Conservation (phyloP, 2,797 vertebrate genomes). For the Florisuga fusca region DNA sequence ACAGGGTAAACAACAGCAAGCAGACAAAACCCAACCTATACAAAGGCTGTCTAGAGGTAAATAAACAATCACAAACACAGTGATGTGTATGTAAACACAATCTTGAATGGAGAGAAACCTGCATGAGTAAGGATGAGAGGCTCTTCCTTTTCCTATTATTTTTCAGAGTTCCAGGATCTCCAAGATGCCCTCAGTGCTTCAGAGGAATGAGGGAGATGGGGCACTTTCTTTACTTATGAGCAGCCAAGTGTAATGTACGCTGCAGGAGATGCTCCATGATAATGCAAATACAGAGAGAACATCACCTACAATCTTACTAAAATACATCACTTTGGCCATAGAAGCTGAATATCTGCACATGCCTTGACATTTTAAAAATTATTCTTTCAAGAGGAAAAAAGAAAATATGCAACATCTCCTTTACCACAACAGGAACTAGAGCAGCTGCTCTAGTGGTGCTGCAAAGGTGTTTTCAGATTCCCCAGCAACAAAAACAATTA, state of each 20-base stretch:
- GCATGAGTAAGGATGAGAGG: not conserved
- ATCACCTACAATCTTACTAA: not conserved
- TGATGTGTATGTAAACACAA: not conserved
- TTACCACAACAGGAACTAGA: not conserved
- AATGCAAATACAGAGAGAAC: not conserved
- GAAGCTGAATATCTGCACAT: not conserved
- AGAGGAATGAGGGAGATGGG: not conserved
- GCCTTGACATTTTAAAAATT: not conserved
- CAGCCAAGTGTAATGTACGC: not conserved
- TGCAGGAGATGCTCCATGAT: not conserved
- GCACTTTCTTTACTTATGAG: not conserved
- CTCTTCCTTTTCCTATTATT: not conserved
- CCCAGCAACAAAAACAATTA: not conserved
- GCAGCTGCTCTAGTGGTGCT: rapidly evolving
- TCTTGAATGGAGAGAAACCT: not conserved
- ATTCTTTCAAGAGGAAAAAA: not conserved
- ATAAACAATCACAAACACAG: not conserved
- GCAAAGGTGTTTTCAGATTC: not conserved
- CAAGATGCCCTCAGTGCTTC: not conserved
- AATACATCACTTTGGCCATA: not conserved
- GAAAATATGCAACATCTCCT: not conserved
- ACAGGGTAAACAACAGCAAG: not conserved
- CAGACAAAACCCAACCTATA: not conserved
- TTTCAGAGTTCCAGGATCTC: not conserved
- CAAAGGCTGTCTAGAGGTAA: not conserved